Evolutionary conservation across 1,140 invertebrate genomes (phyloP).

Genomic region (Sweltsa coloradensis): DNA sequence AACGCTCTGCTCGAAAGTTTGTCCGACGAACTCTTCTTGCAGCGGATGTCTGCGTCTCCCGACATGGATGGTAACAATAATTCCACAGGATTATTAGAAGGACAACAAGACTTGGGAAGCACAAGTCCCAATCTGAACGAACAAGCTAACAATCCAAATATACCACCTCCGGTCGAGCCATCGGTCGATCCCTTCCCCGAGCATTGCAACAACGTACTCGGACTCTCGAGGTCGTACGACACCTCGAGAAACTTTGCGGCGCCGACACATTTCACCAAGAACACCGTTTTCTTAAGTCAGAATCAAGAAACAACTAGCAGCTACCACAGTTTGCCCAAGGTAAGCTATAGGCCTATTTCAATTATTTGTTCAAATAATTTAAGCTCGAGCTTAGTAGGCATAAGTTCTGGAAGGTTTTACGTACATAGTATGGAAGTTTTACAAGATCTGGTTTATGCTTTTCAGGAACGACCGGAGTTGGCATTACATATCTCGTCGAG

Average conservation of each 20-base stretch:
- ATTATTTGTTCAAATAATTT: too few species aligned
- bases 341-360: too few species aligned
- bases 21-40: slow-evolving; percentile 60
- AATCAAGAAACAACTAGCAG: slow-evolving; percentile 4
- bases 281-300: slow-evolving; percentile 11
- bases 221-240: slow-evolving; percentile 30
- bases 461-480: slow-evolving; percentile 33
- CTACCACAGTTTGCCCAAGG: slow-evolving; percentile 11
- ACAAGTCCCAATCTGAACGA: slow-evolving; percentile 31
- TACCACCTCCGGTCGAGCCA: slow-evolving; percentile 48
- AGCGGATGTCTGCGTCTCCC: slow-evolving; percentile 44
- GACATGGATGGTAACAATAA: slow-evolving; percentile 11
- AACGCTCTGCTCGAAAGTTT: slow-evolving; percentile 51
- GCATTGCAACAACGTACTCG: slow-evolving; percentile 38
- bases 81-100: neutral
- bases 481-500: slow-evolving; percentile 27
- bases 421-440: too few species aligned
- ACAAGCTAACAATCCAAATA: slow-evolving; percentile 41
- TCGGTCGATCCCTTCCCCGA: slow-evolving; percentile 56
- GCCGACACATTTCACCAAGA: slow-evolving; percentile 19
- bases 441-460: too few species aligned
- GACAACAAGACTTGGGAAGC: slow-evolving; percentile 37
- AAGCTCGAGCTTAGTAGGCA: too few species aligned
- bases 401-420: too few species aligned
- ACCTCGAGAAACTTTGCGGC: slow-evolving; percentile 25